Percentiles rank a stretch among this genome's conserved stretches.
phyloP scores from a whole-genome alignment of 2,113 vertebrate genomes.

The Meleagris gallopavo region DNA sequence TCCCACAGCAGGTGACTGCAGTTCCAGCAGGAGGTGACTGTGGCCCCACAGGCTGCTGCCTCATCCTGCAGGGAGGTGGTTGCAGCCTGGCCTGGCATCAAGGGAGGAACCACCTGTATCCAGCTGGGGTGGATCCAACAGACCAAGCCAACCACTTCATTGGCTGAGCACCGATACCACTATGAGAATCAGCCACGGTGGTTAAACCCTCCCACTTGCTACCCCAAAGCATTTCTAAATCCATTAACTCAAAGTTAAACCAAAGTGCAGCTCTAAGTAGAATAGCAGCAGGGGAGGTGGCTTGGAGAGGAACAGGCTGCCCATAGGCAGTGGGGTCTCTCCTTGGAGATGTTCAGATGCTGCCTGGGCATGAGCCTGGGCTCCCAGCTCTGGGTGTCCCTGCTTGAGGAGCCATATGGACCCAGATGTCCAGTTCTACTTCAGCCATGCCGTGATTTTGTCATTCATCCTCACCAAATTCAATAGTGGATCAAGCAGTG shows the following conservation, averaged over 20 bases:
- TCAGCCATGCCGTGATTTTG: neutral
- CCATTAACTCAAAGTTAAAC: neutral
- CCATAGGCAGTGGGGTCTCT: neutral
- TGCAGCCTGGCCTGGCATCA: neutral
- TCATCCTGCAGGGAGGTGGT: neutral
- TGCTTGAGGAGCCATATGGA: neutral
- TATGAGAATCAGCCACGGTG: neutral
- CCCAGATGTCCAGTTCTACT: neutral
- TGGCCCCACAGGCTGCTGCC: neutral
- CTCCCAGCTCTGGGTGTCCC: neutral
- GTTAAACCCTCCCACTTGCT: neutral
- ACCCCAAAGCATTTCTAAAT: neutral
- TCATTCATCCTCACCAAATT: neutral
- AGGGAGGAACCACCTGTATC: rapidly evolving
- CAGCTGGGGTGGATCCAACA: neutral
- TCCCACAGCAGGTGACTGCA: neutral
- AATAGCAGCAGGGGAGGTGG: neutral
- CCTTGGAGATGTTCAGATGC: neutral
- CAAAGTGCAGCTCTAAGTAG: neutral
- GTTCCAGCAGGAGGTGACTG: neutral
- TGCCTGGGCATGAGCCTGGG: neutral
- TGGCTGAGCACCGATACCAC: neutral
- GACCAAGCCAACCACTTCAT: neutral
- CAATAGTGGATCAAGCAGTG: neutral
- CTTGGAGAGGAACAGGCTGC: neutral